phyloP scores from a whole-genome alignment of 2,113 vertebrate species.

The Gavialis gangeticus region DNA sequence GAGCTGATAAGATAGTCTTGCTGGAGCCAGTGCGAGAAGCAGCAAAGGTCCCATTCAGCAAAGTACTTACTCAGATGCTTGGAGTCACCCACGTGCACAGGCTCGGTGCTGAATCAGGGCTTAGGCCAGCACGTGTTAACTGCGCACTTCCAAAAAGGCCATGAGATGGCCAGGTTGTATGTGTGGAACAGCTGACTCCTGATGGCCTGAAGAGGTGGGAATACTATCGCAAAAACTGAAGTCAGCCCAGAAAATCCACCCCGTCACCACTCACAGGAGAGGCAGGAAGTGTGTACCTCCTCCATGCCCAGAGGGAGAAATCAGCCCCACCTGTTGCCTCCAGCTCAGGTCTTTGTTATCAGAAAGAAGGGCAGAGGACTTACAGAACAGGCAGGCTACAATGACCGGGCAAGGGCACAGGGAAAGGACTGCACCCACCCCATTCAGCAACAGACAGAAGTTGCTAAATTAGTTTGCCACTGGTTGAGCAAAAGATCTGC shows the following conservation, averaged over 20 bases:
- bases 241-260: not conserved
- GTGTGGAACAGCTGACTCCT: too few species aligned
- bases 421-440: not conserved
- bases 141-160: too few species aligned
- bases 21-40: not conserved
- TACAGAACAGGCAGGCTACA: not conserved
- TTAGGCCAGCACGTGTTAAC: not conserved
- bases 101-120: not conserved
- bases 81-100: not conserved
- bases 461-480: not conserved
- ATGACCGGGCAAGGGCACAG: not conserved
- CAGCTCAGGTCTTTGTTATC: not conserved
- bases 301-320: not conserved
- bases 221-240: too few species aligned
- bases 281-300: not conserved
- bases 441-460: not conserved
- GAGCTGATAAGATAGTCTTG: not conserved
- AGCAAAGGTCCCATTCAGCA: not conserved
- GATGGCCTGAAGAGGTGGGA: too few species aligned
- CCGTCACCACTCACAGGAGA: not conserved
- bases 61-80: not conserved
- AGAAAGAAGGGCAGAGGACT: not conserved
- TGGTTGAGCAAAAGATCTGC: too few species aligned
- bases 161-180: too few species aligned
- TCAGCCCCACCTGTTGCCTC: not conserved